Percentiles rank a stretch among this genome's conserved stretches.
These are phyloP conservation scores for Meandrusa payeni DNA, from an alignment of 2,888 invertebrate species.

Conservation along the genomic window DNA sequence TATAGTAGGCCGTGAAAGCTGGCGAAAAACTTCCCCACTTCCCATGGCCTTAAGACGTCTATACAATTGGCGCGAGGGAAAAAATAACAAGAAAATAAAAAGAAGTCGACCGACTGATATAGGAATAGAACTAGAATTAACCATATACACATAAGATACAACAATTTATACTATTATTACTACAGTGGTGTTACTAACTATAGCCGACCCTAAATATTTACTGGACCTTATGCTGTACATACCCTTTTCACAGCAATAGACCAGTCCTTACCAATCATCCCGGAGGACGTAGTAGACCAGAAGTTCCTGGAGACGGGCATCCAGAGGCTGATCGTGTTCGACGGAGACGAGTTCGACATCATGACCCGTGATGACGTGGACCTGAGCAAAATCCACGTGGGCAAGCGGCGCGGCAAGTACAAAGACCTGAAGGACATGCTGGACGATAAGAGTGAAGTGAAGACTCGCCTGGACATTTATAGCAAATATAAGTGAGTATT, in stretches of 20 bases:
- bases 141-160: too few relatives aligned
- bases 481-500: conserved; percentile 78
- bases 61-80: too few relatives aligned
- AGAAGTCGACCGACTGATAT: too few relatives aligned
- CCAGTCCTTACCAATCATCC: conserved; percentile 81
- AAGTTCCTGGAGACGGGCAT: conserved; percentile 78
- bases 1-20: too few relatives aligned
- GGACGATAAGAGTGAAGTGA: conserved; percentile 84
- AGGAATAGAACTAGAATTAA: too few relatives aligned
- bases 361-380: conserved; percentile 83
- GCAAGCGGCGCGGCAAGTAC: conserved; percentile 83
- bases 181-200: too few relatives aligned
- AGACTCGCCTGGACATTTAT: conserved; percentile 77
- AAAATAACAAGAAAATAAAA: too few relatives aligned
- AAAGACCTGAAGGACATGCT: conserved; percentile 82
- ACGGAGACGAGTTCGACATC: conserved; percentile 89
- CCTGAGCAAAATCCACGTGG: conserved; percentile 62
- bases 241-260: conserved; percentile 56
- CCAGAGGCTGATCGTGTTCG: conserved; percentile 85
- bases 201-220: too few relatives aligned
- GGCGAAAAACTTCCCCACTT: too few relatives aligned
- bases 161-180: too few relatives aligned
- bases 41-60: too few relatives aligned
- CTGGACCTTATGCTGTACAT: too few relatives aligned
- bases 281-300: conserved; percentile 80